Evolutionary conservation across 2,797 vertebrate species (phyloP).

Genomic region (Diglossa cyanea): DNA sequence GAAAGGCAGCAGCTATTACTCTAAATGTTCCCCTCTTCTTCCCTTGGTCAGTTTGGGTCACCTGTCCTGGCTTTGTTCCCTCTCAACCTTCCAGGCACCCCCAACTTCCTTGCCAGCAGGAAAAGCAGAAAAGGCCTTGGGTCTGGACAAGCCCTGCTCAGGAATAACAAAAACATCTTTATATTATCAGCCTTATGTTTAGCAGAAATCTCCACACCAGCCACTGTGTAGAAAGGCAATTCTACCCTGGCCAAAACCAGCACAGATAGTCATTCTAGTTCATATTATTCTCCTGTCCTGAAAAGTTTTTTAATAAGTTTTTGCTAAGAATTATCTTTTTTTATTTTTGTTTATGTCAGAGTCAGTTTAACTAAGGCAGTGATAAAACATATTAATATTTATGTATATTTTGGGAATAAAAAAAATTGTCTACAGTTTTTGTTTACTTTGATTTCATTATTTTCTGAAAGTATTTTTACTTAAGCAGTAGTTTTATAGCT

Average conservation of each 20-base stretch:
- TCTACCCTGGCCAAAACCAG: neutral
- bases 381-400: neutral
- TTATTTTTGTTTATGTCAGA: neutral
- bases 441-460: neutral
- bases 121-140: neutral
- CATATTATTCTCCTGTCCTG: neutral
- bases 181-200: neutral
- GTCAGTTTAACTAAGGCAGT: neutral
- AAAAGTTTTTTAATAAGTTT: neutral
- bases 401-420: neutral
- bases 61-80: neutral
- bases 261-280: neutral
- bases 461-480: neutral
- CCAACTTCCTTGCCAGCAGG: neutral
- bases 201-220: neutral
- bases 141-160: neutral
- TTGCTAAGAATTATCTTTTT: neutral
- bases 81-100: neutral
- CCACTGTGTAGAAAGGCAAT: neutral
- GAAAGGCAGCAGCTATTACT: neutral
- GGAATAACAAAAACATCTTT: neutral
- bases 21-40: neutral
- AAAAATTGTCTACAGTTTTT: neutral
- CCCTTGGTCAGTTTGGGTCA: neutral
- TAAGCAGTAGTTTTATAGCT: neutral